Base-by-base conservation (phyloP, 2,888 invertebrate genomes). In the Pheosia tremula region DNA sequence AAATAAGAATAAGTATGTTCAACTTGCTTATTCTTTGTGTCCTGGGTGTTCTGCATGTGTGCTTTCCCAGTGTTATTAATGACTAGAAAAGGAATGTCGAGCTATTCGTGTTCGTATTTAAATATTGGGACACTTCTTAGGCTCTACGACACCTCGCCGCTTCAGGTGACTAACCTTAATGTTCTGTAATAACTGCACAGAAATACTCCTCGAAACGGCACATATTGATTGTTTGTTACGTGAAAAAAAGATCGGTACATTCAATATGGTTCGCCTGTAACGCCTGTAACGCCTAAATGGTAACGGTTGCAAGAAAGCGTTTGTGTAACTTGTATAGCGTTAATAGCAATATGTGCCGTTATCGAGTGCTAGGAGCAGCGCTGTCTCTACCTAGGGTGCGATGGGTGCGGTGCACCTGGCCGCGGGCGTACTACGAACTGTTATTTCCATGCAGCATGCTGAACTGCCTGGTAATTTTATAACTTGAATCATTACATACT, bases 151-250 rank as follows among this genome's bases (percentile, higher is more conserved):
- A 60, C 59, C 54, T 63, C 56, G 60, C 63, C 64, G 77, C 79
- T 74, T 77, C 77, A 74, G 78, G 81, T 82, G 78, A 88, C 87
- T 88, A 88, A 88, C 84, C 62, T 64, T 70, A 74, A 60, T 62
- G 79, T 81, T 74, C 71, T 71, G 78, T 84, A 77, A 76, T 83
- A 83, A 85, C 79, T 76, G 85, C 86, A 84, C 81, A 72, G 77
- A 76, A 74, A 77, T 69, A 71, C 71, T 74, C 72, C 71, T 75
- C 72, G 69, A 63, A 69, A 63, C 70, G 63, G 74, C 75, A 77
- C 77, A 79, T 78, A 79, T 76, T 79, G 68, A 62, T 71, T 68
- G 63, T 72, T 67, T 66, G 63, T 62, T 63, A 59, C 8, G 5
- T n/a, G 4, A 24, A 49, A n/a, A 4, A n/a, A 4, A 50, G 9